Evolutionary conservation across 2,888 invertebrate species (phyloP), one percentile per base, ranked within the genome.

Genomic region (Gisinianus flammeolus): DNA sequence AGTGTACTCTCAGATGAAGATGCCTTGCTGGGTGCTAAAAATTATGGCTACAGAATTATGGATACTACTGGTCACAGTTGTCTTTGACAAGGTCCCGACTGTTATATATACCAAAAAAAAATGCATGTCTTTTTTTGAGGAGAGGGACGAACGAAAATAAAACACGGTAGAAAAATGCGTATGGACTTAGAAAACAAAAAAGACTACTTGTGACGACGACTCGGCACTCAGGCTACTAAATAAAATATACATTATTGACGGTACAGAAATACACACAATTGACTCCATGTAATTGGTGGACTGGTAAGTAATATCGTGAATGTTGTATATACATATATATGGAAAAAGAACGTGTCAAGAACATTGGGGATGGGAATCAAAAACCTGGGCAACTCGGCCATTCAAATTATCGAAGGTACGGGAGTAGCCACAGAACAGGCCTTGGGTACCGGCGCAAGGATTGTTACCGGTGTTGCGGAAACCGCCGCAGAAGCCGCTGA

Each of bases 401-500:
- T 85, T 73, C 85, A 85, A 83, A 84, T 85, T 62, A 77, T 85
- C 77, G 85, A 85, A 80, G 85, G 85, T 75, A 80, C 82, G 62
- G 83, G 83, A 68, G 85, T 85, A 8, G 85, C 83, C 16, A 83
- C 84, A 24, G 85, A 85, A 70, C 85, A 85, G 69, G 85, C 85
- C 28, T 70, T 85, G n/a, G 85, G 85, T 66, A 85, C 84, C 66
- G 85, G 85, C 62, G 85, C 85, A 54, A 77, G 85, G 72, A 84
- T 85, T 77, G 83, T 85, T 26, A 84, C 85, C 16, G 85, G 85
- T 54, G 83, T 85, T 30, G 85, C 85, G 24, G 85, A 85, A 78
- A 84, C 85, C 19, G 85, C 84, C 35, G 83, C 83, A 26, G 85
- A 85, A 81, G 84, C 85, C 73, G 84, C 85, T 71, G 85, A 85